These are phyloP conservation scores for Chionomys nivalis DNA, from an alignment of 2,113 vertebrate genomes.

Conservation along the genomic window DNA sequence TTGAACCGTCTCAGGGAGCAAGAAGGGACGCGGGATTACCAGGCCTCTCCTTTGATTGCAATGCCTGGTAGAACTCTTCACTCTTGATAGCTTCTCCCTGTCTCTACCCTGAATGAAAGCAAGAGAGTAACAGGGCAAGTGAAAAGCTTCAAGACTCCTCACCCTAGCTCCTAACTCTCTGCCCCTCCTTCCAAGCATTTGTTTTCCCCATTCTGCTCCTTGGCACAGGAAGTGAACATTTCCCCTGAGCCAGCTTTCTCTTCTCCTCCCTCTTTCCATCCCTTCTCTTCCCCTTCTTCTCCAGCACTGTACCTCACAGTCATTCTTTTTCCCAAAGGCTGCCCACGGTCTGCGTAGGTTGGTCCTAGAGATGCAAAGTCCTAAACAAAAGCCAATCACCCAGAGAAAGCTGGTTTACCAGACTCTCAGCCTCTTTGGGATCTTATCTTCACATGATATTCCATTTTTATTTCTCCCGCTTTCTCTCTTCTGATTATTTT, in stretches of 20 bases:
- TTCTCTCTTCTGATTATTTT: conserved; percentile 70
- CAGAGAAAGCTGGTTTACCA: conserved; percentile 55
- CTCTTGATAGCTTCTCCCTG: neutral
- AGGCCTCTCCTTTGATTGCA: neutral
- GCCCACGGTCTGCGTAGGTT: neutral
- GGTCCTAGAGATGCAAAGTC: neutral
- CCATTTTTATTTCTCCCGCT: conserved; percentile 71
- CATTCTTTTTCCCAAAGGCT: neutral
- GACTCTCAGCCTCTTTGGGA: conserved; percentile 50
- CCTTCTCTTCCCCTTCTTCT: neutral
- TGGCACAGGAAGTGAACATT: neutral
- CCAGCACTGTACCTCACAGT: neutral
- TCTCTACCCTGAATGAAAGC: conserved; percentile 46
- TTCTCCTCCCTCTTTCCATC: too few relatives aligned
- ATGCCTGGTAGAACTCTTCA: neutral
- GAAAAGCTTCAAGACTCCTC: neutral
- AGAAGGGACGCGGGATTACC: neutral
- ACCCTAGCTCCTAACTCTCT: neutral
- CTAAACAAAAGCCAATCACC: neutral
- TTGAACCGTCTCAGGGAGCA: neutral
- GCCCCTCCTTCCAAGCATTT: neutral
- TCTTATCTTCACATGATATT: conserved; percentile 42
- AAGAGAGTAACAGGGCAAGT: neutral
- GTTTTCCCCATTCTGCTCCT: conserved; percentile 17
- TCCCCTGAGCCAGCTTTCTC: neutral